Base-by-base conservation (phyloP, 2,113 vertebrate species). In the Cryptotis parvus region DNA sequence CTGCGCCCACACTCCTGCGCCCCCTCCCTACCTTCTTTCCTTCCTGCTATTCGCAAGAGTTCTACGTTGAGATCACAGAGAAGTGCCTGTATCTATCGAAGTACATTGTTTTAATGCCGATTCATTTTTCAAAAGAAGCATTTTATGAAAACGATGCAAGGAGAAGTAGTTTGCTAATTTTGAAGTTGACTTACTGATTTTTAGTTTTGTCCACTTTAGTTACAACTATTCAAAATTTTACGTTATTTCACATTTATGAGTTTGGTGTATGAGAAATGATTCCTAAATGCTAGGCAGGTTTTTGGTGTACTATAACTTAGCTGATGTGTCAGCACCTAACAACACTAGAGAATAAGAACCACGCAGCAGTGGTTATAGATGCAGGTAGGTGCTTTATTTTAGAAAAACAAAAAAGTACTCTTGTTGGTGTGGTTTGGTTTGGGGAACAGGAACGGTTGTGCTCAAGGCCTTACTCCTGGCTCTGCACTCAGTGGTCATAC, bases 211-310 rank as follows among this genome's bases (percentile, higher is more conserved):
- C 0, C 33, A 68, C 4, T 81, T 49, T 5, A 39, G 29, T 87
- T 9, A 39, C 81, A 76, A 68, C 80, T 72, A 31, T 58, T 93
- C 82, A 84, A 61, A 78, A 65, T 2, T 58, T 35, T 65, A 70
- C 78, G 22, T 6, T 29, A 41, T 49, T 89, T 83, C 1, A 55
- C 52, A 69, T 58, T 55, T 29, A 37, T 65, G 41, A 66, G 29
- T 76, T 90, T 92, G 80, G 22, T 41, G 33, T 89, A 10, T 84
- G 15, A 72, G 76, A 89, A 66, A 61, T 65, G 52, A 88, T 65
- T 43, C 29, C 33, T 79, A 49, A 82, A 52, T 74, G 22, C 31
- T 49, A 79, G 75, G 52, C 61, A 73, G 61, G 41, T 70, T 90
- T 68, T 73, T 82, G 15, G 27, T 20, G 66, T 61, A 31, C n/a